These are phyloP conservation scores for Drosophila colorata DNA, from an alignment of 2,888 invertebrate genomes.

Conservation along the genomic window DNA sequence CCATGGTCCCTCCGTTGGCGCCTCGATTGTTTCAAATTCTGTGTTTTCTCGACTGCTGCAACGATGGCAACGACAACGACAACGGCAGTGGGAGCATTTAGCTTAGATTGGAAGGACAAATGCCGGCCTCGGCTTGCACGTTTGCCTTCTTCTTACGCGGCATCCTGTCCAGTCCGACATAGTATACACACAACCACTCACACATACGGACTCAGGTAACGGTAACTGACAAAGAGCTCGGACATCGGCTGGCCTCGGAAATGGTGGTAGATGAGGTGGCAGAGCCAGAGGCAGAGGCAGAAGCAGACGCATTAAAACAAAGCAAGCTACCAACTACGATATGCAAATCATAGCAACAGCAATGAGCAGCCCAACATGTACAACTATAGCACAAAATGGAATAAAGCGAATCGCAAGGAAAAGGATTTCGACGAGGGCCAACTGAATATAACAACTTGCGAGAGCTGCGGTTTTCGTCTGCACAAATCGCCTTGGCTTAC, in stretches of 20 bases:
- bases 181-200: conserved; percentile 20
- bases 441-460: conserved; percentile 73
- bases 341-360: conserved; percentile 78
- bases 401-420: conserved; percentile 60
- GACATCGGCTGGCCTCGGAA: conserved; percentile 57
- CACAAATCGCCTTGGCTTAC: conserved; percentile 78
- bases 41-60: conserved; percentile 62
- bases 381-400: conserved; percentile 41
- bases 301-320: conserved; percentile 77
- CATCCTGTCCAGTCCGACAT: conserved; percentile 64
- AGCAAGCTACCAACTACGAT: conserved; percentile 75
- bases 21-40: conserved; percentile 80
- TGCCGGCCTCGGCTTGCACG: conserved; percentile 72
- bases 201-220: conserved; percentile 58
- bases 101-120: conserved; percentile 81
- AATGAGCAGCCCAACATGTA: conserved; percentile 51
- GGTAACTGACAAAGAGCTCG: conserved; percentile 73
- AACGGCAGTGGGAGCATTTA: conserved; percentile 68
- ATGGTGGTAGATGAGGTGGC: conserved; percentile 36
- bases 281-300: conserved; percentile 11
- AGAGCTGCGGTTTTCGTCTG: conserved; percentile 76
- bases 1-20: conserved; percentile 62
- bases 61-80: conserved; percentile 30
- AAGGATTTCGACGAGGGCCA: conserved; percentile 64
- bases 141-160: conserved; percentile 78